These are phyloP conservation scores for Parnassius smintheus DNA, from an alignment of 2,888 invertebrate genomes.

Conservation along the genomic window DNA sequence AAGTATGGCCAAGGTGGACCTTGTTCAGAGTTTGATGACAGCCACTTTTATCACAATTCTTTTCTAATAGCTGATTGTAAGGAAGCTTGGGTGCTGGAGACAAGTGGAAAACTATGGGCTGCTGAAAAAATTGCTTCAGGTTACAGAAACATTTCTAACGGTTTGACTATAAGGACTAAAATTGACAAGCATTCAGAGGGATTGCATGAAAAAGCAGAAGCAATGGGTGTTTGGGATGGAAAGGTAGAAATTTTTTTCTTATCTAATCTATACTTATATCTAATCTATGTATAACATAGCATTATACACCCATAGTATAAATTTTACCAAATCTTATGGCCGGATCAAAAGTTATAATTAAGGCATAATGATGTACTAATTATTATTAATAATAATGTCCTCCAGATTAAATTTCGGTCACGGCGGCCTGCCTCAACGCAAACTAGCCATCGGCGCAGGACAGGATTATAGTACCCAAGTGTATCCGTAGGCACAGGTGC, in stretches of 20 bases:
- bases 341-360: too few species aligned
- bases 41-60: constrained; percentile 86
- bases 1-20: constrained; percentile 87
- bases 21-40: constrained; percentile 80
- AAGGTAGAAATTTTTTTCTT: constrained; percentile 55
- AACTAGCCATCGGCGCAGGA: too few species aligned
- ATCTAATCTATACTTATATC: too few species aligned
- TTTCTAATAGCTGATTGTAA: constrained; percentile 87
- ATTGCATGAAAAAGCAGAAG: constrained; percentile 82
- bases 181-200: constrained; percentile 85
- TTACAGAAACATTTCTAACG: constrained; percentile 85
- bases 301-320: too few species aligned
- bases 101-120: constrained; percentile 89
- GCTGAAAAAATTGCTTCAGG: constrained; percentile 85
- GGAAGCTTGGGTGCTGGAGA: constrained; percentile 88
- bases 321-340: too few species aligned
- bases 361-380: too few species aligned
- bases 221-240: constrained; percentile 85
- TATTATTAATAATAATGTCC: too few species aligned
- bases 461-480: too few species aligned
- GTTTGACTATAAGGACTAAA: constrained; percentile 85
- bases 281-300: too few species aligned
- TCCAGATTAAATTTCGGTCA: too few species aligned
- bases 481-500: too few species aligned
- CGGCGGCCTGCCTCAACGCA: too few species aligned